Evolutionary conservation across 2,888 invertebrate genomes (phyloP), one percentile per base, ranked within the genome.

Genomic region (Heliconius hortense): DNA sequence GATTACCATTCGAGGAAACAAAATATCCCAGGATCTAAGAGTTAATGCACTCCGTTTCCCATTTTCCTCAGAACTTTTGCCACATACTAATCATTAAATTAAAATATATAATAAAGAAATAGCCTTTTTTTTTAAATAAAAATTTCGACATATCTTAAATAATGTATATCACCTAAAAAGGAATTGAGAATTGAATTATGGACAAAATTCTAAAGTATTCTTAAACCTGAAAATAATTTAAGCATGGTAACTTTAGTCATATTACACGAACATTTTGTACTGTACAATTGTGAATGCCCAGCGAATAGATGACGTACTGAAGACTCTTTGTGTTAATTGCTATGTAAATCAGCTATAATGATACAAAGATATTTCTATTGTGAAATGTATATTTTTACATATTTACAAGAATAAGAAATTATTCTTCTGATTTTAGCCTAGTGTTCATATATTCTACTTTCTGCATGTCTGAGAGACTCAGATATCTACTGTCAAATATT

Each of bases 261-360:
- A 28, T 60, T 28, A 15, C 24, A 31, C 21, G 2, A 26, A 60
- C 5, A 21, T 63, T n/a, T 31, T 7, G 18, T 48, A 48, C n/a
- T 43, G 8, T 66, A 35, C 15, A 39, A 43, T 39, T 66, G 39
- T 66, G 39, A 66, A 66, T 15, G 39, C 7, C 7, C 64, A 7
- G n/a, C 64, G 11, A 24, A 15, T 5, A 7, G n/a, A 35, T 66
- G 64, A 64, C 64, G 64, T 35, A 64, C 64, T 66, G 13, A 66
- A 39, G 39, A 13, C n/a, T 39, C 0, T 66, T 39, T 39, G 39
- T 39, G 35, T 66, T 39, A 39, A 66, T 66, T 66, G 39, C 39
- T 66, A 66, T 66, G 64, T 39, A 66, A 66, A 66, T 66, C 64
- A 66, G 64, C 39, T 39, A 2, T 15, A 39, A 66, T 15, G 24